Evolutionary conservation across 2,888 invertebrate species (phyloP), one percentile per base, ranked within the genome.

Genomic region (Phorcus lineatus): DNA sequence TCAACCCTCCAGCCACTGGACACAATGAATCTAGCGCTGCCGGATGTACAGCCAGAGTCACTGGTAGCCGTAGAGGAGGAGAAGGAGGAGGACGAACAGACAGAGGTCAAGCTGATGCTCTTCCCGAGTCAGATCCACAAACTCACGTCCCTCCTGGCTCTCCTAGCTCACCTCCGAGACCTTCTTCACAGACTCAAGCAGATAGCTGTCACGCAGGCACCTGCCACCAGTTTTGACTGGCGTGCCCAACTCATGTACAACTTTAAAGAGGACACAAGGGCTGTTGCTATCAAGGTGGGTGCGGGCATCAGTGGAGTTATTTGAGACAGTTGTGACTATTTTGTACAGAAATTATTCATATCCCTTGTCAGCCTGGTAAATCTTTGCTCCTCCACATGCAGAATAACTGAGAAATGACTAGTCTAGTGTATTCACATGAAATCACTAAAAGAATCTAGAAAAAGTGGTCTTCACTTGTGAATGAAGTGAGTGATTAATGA

Each of bases 121-220:
- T 91, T 91, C 82, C 92, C 91, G 1, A 88, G 90, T 82, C 91
- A 92, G 89, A 88, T 92, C 31, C 91, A 91, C 82, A 92, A 92
- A 83, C 86, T 91, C 47, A 88, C 86, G 74, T 85, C 85, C 57
- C 80, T 92, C 17, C 84, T 92, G 54, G 86, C 90, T 3, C 86
- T 91, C 17, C 83, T 91, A 67, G 89, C 90, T 31, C 90, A 91
- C 83, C 86, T 89, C 75, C 82, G 90, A 47, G 90, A 90, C 80
- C 84, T 89, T 36, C 83, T 85, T 66, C 85, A 87, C 83, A 79
- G 88, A 28, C 83, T 89, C 47, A 83, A 88, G 13, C 85, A 83
- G 24, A 77, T 82, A 19, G 70, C 87, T 1, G 84, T 88, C 24
- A 78, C 81, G 13, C 80, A 82, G 7, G 80, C 83, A 0, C 88